Base-by-base conservation (phyloP, 1,140 invertebrate genomes). In the Drosophila sechellia region DNA sequence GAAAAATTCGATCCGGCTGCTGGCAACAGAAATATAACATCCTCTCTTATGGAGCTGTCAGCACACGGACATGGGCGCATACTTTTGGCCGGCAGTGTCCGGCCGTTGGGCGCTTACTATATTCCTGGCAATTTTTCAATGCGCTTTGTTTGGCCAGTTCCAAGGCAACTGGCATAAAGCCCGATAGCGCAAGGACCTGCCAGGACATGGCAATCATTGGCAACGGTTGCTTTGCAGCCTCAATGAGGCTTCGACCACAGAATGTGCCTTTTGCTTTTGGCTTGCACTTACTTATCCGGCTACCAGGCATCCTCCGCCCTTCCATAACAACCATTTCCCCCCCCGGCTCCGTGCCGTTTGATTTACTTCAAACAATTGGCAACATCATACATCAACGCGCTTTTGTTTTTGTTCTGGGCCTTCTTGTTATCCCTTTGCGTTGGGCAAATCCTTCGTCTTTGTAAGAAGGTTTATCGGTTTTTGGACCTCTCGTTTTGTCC, bases 321-420 rank as follows among this genome's bases (percentile, higher is more conserved):
- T 54, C 53, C 56, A 31, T 46, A 22, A 46, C 46, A 27, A 27
- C 56, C 42, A 39, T 20, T 42, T 49, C 13, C 25, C 13, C n/a
- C 22, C 13, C 39, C 34, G 53, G 45, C 59, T 77, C 77, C 58
- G 68, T 70, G 55, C 76, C 76, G 77, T 89, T 87, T 89, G 84
- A 87, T 87, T 87, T 87, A 87, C 79, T 87, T 87, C 84, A 89
- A 89, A 87, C 84, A 87, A 87, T 87, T 87, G 84, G 84, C 84
- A 87, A 87, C 84, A 87, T 89, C 84, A 87, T 87, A 87, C 84
- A 87, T 87, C 84, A 87, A 89, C 84, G 84, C 86, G 79, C 72
- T 68, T 81, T 68, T 68, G 56, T 57, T 50, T 77, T 70, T 63
- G 65, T 66, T 59, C 52, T 60, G 37, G 37, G 60, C 65, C 58